Base-by-base conservation (phyloP, 2,797 vertebrate genomes). In the Myotis findleyi region DNA sequence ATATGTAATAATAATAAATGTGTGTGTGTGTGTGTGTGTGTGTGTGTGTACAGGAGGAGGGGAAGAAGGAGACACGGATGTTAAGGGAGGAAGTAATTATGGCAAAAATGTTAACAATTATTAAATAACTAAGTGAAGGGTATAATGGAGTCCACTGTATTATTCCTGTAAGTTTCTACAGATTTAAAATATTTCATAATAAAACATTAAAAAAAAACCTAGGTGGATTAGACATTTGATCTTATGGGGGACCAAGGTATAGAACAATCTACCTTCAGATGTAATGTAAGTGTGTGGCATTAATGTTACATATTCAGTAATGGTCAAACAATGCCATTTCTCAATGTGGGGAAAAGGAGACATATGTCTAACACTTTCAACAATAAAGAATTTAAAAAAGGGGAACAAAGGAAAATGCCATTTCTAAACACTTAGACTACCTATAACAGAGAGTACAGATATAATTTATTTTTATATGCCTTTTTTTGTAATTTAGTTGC, bases 91-190 rank as follows among this genome's bases (percentile, higher is more conserved):
- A 79, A 86, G 25, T 7, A 51, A 62, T 80, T 87, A 59, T 53
- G 33, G 44, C 53, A 80, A 87, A 92, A 80, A 72, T 87, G 53
- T 53, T 62, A 92, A 86, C 23, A 57, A 44, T 76, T 79, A 86
- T 59, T 79, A 69, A 57, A 71, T 51, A 86, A n/a, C n/a, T 87
- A 87, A 17, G 7, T 20, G 3, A 92, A 77, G 49, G 17, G n/a
- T 72, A 87, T 41, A 62, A 25, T 21, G n/a, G n/a, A 4, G 4
- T 38, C 68, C n/a, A 49, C 0, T 77, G 49, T 23, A 6, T 77
- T 92, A 87, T 86, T 36, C 21, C 83, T 80, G 0, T 72, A 87
- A 62, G 7, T 59, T 86, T 59, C 64, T 59, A 69, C 0, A 79
- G n/a, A 55, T 51, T 71, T 87, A 69, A 93, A 80, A 72, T 87